phyloP scores from a whole-genome alignment of 2,888 invertebrate genomes.

The Aelia acuminata region DNA sequence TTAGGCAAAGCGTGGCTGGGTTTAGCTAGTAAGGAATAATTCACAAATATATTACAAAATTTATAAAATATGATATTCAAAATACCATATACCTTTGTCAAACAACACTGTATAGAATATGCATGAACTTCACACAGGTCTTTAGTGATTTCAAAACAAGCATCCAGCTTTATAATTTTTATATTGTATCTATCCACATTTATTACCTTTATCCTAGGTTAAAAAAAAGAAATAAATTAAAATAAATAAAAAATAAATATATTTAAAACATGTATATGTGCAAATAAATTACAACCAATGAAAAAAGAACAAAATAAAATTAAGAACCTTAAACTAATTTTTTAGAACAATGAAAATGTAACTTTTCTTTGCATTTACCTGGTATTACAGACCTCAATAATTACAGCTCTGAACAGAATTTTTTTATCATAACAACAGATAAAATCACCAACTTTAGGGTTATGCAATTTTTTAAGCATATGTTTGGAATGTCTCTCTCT shows the following conservation, averaged over 20 bases:
- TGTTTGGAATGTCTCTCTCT: background rate
- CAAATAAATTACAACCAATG: too few relatives aligned
- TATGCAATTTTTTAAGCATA: background rate
- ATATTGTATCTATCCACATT: constrained; percentile 55
- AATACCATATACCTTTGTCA: constrained; percentile 46
- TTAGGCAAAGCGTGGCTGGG: too few relatives aligned
- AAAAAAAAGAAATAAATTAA: background rate
- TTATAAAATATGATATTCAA: too few relatives aligned
- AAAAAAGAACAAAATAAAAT: background rate
- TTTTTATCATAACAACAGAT: constrained; percentile 48
- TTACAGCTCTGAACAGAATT: constrained; percentile 32
- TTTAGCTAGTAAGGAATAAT: too few relatives aligned
- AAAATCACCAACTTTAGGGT: constrained; percentile 19
- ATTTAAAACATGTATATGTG: too few relatives aligned
- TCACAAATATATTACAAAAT: too few relatives aligned
- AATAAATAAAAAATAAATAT: background rate
- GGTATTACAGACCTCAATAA: constrained; percentile 28
- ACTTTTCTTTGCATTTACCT: background rate
- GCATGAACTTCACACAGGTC: constrained; percentile 52
- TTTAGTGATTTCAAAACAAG: constrained; percentile 49
- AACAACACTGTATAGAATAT: constrained; percentile 58
- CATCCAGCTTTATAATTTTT: constrained; percentile 50
- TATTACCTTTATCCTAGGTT: constrained; percentile 41
- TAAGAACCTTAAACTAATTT: background rate
- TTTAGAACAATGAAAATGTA: background rate